Conservation (phyloP, 92 coral and sea anemone species). For the Desmophyllum pertusum region DNA sequence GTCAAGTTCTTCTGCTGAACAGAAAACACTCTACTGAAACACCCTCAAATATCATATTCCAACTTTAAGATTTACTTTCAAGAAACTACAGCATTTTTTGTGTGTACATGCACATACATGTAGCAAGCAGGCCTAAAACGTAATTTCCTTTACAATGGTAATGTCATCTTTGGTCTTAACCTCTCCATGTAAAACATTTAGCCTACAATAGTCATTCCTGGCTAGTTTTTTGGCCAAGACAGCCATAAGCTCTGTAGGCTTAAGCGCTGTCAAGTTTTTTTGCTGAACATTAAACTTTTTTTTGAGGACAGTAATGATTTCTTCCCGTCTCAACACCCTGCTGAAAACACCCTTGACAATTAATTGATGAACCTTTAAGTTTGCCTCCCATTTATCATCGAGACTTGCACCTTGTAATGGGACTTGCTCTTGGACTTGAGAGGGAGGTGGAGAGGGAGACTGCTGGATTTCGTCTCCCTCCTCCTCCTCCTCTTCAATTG, state of each 20-base stretch:
- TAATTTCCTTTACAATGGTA: constrained; percentile 39
- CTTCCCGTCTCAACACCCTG: constrained; percentile 35
- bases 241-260: constrained; percentile 46
- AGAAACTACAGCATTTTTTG: no score
- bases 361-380: constrained; percentile 48
- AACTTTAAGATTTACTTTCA: no score
- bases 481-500: constrained; percentile 40
- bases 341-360: constrained; percentile 57
- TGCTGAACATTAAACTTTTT: constrained; percentile 45
- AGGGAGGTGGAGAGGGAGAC: constrained; percentile 40
- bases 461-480: constrained; percentile 33
- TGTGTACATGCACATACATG: no score
- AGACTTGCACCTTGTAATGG: no score
- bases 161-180: constrained; percentile 36
- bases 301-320: constrained; percentile 39
- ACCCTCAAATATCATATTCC: no score
- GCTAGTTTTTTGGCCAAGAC: constrained; percentile 48
- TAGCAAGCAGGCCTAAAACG: constrained; percentile 39
- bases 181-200: no score
- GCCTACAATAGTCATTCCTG: constrained; percentile 31
- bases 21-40: not conserved
- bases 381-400: no score
- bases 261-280: constrained; percentile 37
- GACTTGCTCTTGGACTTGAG: no score
- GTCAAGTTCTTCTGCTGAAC: constrained; percentile 44